Conservation (phyloP, 2,113 vertebrate genomes). For the Prionailurus viverrinus region DNA sequence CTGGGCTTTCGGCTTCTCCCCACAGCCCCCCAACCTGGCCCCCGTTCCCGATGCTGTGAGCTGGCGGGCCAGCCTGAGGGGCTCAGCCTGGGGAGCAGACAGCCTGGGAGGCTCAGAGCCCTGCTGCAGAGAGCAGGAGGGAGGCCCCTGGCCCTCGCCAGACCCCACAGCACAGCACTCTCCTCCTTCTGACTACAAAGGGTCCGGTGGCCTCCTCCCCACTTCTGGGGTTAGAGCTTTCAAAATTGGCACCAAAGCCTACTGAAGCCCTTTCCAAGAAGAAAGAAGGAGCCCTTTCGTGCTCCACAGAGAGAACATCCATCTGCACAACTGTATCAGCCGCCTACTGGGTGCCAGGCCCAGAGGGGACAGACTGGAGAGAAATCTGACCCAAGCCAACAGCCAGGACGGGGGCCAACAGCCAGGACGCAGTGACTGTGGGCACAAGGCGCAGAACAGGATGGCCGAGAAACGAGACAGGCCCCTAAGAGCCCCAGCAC, state of each 20-base stretch:
- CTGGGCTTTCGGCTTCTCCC: not conserved
- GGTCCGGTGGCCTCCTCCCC: not conserved
- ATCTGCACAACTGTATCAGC: not conserved
- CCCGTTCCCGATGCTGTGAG: not conserved
- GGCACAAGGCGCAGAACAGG: accelerated
- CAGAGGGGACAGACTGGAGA: not conserved
- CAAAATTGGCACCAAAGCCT: not conserved
- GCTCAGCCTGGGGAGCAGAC: not conserved
- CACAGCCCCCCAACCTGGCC: not conserved
- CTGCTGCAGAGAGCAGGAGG: accelerated
- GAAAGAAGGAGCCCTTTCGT: not conserved
- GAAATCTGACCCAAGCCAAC: not conserved
- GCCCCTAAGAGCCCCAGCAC: not conserved
- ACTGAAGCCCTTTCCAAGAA: not conserved
- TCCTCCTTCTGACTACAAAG: not conserved
- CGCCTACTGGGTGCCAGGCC: not conserved
- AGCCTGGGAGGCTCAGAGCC: not conserved
- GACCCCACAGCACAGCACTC: not conserved
- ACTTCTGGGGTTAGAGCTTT: not conserved
- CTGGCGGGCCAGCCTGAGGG: accelerated
- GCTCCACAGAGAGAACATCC: not conserved
- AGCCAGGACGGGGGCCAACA: no score
- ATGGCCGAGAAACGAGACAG: accelerated
- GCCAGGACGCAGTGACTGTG: not conserved
- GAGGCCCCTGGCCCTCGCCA: not conserved